phyloP scores from a whole-genome alignment of 2,888 invertebrate genomes.

The Sycophila texana region DNA sequence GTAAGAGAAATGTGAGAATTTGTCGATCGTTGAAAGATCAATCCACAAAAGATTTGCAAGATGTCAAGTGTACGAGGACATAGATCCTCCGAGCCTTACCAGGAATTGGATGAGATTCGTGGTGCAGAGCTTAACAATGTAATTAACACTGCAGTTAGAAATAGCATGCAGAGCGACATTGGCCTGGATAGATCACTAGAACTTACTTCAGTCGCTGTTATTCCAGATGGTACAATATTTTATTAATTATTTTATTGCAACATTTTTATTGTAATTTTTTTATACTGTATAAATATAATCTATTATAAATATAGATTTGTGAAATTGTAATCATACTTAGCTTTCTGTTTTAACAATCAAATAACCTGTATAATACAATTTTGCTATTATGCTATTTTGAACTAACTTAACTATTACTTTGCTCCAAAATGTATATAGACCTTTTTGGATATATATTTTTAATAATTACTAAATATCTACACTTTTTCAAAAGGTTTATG shows the following conservation, averaged over 20 bases:
- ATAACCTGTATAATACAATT: slow-evolving; percentile 8
- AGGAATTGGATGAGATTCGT: slow-evolving; percentile 66
- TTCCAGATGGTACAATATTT: slow-evolving; percentile 83
- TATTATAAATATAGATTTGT: slow-evolving; percentile 5
- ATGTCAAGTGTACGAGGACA: slow-evolving; percentile 63
- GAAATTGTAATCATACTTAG: neutral
- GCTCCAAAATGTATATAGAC: slow-evolving; percentile 35
- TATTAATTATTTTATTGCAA: neutral
- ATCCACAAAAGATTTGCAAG: slow-evolving; percentile 6
- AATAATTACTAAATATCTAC: slow-evolving; percentile 1
- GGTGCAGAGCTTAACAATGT: slow-evolving; percentile 67
- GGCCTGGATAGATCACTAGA: slow-evolving; percentile 77
- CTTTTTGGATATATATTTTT: neutral
- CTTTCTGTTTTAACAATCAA: slow-evolving; percentile 29
- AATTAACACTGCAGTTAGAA: slow-evolving; percentile 55
- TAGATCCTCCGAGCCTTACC: slow-evolving; percentile 67
- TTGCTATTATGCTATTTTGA: slow-evolving; percentile 13
- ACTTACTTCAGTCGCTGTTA: slow-evolving; percentile 87
- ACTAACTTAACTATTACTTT: slow-evolving; percentile 34
- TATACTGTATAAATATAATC: neutral
- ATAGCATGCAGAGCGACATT: slow-evolving; percentile 59
- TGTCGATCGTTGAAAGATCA: neutral
- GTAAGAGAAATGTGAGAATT: neutral
- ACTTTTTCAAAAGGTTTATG: slow-evolving; percentile 31
- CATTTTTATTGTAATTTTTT: neutral